Evolutionary conservation across 2,888 invertebrate species (phyloP).

Genomic region (Hololepta plana): DNA sequence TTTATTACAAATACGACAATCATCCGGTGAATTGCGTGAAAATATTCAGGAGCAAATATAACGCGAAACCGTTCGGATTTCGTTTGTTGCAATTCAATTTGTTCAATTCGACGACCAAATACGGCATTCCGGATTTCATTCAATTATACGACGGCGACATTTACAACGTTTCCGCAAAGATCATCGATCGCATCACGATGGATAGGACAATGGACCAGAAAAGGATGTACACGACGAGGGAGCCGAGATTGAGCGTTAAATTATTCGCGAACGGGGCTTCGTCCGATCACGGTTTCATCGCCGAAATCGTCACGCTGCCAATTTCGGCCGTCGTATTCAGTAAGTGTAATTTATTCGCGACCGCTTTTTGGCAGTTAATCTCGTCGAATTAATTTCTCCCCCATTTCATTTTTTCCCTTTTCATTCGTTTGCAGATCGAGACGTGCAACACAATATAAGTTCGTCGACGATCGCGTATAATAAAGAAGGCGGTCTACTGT

Average conservation of each 20-base stretch:
- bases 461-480: slow-evolving; percentile 64
- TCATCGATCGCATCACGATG: slow-evolving; percentile 54
- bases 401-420: slow-evolving; percentile 1
- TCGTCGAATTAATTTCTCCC: slow-evolving; percentile 7
- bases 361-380: slow-evolving; percentile 1
- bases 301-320: slow-evolving; percentile 89
- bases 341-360: slow-evolving; percentile 31
- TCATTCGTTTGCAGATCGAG: slow-evolving; percentile 48
- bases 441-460: slow-evolving; percentile 79
- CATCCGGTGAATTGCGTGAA: slow-evolving; percentile 94
- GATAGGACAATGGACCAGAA: slow-evolving; percentile 54
- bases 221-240: slow-evolving; percentile 53
- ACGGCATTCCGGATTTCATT: slow-evolving; percentile 68
- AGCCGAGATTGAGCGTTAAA: slow-evolving; percentile 72
- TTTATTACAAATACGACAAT: slow-evolving; percentile 96
- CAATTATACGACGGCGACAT: slow-evolving; percentile 85
- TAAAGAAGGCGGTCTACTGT: slow-evolving; percentile 71
- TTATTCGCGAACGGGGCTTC: slow-evolving; percentile 91
- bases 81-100: slow-evolving; percentile 78
- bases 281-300: slow-evolving; percentile 87
- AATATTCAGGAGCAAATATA: slow-evolving; percentile 74
- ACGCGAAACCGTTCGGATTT: slow-evolving; percentile 78
- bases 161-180: slow-evolving; percentile 61
- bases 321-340: slow-evolving; percentile 80
- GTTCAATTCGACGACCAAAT: slow-evolving; percentile 70